Conservation (phyloP, 1,140 invertebrate species). For the Tetramorium simillimum region DNA sequence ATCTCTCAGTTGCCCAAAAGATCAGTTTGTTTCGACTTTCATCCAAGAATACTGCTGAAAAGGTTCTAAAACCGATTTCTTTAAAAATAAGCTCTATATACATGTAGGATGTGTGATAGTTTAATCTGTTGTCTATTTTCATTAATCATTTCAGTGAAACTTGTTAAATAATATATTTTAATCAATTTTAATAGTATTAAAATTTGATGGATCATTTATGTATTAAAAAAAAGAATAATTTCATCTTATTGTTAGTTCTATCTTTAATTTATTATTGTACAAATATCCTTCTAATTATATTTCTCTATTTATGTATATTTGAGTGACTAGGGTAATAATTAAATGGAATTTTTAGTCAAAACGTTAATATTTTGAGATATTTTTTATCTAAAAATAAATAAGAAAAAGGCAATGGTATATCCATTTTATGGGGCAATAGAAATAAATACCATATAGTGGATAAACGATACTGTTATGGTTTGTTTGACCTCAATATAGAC, state of each 20-base stretch:
- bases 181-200: neutral
- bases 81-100: neutral
- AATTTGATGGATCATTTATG: neutral
- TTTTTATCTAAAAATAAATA: neutral
- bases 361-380: neutral
- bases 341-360: neutral
- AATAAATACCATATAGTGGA: neutral
- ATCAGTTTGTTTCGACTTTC: neutral
- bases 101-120: neutral
- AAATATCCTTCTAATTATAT: neutral
- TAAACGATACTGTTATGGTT: slow-evolving; percentile 47
- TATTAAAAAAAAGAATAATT: neutral
- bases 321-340: neutral
- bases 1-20: neutral
- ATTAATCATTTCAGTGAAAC: neutral
- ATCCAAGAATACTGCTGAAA: neutral
- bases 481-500: slow-evolving; percentile 55
- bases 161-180: neutral
- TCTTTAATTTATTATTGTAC: neutral
- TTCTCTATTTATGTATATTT: neutral
- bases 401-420: neutral
- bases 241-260: neutral
- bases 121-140: neutral
- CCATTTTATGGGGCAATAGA: neutral
- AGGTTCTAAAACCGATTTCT: neutral